phyloP scores from a whole-genome alignment of 2,113 vertebrate species.

The Toxotes jaculatrix region DNA sequence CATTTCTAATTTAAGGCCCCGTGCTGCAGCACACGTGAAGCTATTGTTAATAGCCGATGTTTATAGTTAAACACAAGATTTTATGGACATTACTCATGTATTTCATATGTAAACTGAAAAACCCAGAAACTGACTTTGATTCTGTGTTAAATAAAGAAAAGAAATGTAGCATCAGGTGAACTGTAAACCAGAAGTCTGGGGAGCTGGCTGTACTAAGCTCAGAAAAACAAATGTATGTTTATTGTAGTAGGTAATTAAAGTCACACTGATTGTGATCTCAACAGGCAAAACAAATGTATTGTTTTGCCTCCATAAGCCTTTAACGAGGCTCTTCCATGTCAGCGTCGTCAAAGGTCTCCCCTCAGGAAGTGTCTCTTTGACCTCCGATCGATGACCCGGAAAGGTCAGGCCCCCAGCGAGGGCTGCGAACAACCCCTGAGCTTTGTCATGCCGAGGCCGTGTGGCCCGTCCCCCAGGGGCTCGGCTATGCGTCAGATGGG shows the following conservation, averaged over 20 bases:
- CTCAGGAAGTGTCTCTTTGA: constrained; percentile 83
- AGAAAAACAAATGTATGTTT: constrained; percentile 13
- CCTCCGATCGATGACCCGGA: constrained; percentile 83
- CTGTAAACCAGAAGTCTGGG: background rate
- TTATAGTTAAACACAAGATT: background rate
- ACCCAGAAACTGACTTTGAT: background rate
- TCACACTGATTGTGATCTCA: constrained; percentile 13
- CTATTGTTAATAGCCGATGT: constrained; percentile 48
- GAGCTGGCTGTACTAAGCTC: background rate
- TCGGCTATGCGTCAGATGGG: constrained; percentile 67
- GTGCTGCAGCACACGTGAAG: constrained; percentile 53
- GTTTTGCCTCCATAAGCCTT: constrained; percentile 54
- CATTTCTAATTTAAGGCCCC: constrained; percentile 73
- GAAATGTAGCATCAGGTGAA: background rate
- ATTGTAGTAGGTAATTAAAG: background rate
- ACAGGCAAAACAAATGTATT: constrained; percentile 22
- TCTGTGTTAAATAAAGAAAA: background rate
- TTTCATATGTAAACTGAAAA: background rate
- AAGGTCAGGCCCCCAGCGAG: constrained; percentile 81
- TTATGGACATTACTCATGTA: background rate
- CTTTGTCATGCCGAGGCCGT: constrained; percentile 62
- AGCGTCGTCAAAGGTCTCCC: constrained; percentile 77
- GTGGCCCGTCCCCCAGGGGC: constrained; percentile 67
- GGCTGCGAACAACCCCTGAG: constrained; percentile 70
- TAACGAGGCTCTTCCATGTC: constrained; percentile 64